Conservation (phyloP, 2,888 invertebrate species). For the Cyclophora albipunctata region DNA sequence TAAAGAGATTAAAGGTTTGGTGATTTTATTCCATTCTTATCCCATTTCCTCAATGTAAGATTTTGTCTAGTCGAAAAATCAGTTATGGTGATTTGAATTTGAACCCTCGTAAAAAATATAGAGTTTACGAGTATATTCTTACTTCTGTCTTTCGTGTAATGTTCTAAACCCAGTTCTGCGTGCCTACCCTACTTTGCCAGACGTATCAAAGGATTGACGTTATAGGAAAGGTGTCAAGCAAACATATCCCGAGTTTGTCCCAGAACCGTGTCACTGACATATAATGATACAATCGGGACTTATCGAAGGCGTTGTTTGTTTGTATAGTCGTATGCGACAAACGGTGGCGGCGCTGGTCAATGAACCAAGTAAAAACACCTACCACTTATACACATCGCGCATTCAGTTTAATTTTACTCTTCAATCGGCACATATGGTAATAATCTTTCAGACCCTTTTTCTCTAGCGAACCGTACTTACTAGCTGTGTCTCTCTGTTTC, state of each 20-base stretch:
- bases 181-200: too few species aligned
- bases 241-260: conserved; percentile 10
- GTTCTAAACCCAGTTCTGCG: too few species aligned
- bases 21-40: too few species aligned
- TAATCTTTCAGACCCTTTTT: too few species aligned
- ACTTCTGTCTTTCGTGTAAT: too few species aligned
- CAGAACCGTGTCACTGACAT: conserved; percentile 52
- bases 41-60: too few species aligned
- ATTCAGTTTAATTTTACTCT: conserved; percentile 28
- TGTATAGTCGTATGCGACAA: conserved; percentile 51
- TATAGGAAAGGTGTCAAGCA: conserved; percentile 13
- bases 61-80: too few species aligned
- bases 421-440: conserved; percentile 1
- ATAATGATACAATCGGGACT: conserved; percentile 63
- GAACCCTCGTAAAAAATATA: too few species aligned
- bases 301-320: conserved; percentile 72
- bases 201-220: not conserved
- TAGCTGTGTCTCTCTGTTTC: conserved; percentile 2
- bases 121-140: too few species aligned
- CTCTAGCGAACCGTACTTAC: too few species aligned
- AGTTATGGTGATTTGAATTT: too few species aligned
- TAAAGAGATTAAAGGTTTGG: too few species aligned
- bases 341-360: conserved; percentile 59
- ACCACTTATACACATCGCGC: conserved; percentile 41
- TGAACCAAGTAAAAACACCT: conserved; percentile 72